phyloP scores from a whole-genome alignment of 2,888 invertebrate species.

The Neria commutata region DNA sequence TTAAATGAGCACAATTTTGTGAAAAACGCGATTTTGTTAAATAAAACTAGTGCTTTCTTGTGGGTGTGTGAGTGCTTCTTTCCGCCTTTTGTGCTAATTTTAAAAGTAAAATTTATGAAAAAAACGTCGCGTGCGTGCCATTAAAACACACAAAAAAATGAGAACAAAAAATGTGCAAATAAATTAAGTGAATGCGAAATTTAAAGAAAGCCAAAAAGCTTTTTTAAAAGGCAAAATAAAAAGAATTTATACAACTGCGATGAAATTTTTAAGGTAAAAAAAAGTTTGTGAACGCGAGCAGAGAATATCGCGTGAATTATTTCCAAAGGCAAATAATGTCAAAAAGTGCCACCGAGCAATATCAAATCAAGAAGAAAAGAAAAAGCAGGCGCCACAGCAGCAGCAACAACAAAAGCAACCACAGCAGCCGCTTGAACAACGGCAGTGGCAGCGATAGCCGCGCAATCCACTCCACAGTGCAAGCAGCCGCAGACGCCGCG shows the following conservation, averaged over 20 bases:
- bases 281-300: neutral
- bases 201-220: constrained; percentile 3
- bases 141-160: constrained; percentile 2
- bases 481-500: neutral
- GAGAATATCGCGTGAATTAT: too few relatives aligned
- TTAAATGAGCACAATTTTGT: too few relatives aligned
- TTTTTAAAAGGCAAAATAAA: constrained; percentile 10
- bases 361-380: constrained; percentile 44
- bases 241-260: constrained; percentile 11
- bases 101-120: too few relatives aligned
- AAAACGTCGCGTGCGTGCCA: neutral
- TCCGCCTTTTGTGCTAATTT: too few relatives aligned
- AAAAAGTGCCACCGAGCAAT: constrained; percentile 42
- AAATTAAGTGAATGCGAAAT: constrained; percentile 10
- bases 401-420: constrained; percentile 18
- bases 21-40: too few relatives aligned
- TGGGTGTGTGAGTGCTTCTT: too few relatives aligned
- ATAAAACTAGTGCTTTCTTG: too few relatives aligned
- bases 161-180: constrained; percentile 12
- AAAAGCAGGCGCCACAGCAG: constrained; percentile 28
- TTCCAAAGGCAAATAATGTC: constrained; percentile 34
- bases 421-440: constrained; percentile 2
- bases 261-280: neutral
- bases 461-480: neutral
- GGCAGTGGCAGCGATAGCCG: neutral